These are phyloP conservation scores for Thalassaphorura encarpata DNA, from an alignment of 1,140 invertebrate genomes.

Conservation along the genomic window DNA sequence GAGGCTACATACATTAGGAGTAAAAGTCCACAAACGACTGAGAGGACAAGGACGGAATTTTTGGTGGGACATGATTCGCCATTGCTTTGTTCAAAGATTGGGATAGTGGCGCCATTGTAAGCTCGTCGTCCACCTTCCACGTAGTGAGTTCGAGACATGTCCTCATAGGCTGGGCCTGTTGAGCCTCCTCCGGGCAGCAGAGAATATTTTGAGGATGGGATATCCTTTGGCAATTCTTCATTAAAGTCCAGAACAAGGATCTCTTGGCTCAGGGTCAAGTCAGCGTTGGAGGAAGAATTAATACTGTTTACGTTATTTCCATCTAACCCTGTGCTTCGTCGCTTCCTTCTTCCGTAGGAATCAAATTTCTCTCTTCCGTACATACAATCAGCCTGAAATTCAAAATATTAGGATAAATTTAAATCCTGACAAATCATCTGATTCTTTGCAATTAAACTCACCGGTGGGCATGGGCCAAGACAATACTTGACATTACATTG, in stretches of 20 bases:
- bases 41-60: conserved; percentile 73
- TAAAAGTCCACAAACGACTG: conserved; percentile 77
- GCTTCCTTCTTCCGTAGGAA: conserved; percentile 78
- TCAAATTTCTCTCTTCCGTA: conserved; percentile 77
- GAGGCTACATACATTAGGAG: conserved; percentile 61
- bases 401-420: not conserved
- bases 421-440: not conserved
- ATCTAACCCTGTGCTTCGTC: conserved; percentile 48
- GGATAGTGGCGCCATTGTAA: not conserved
- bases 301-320: conserved; percentile 44
- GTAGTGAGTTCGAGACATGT: not conserved
- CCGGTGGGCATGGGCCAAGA: conserved; percentile 84
- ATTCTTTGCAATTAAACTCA: conserved; percentile 42
- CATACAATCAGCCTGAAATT: conserved; percentile 64
- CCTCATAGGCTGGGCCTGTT: not conserved
- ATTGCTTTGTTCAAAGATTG: not conserved
- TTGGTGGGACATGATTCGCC: conserved; percentile 61
- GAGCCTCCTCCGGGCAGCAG: not conserved
- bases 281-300: conserved; percentile 47
- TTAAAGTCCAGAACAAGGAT: conserved; percentile 60
- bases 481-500: conserved; percentile 96
- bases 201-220: conserved; percentile 16
- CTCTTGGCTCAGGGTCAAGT: conserved; percentile 89
- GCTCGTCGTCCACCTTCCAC: not conserved
- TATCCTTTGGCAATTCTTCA: conserved; percentile 28